A percentile compares a stretch with the other conserved stretches of the same genome.
Evolutionary conservation across 2,888 invertebrate species (phyloP).

Genomic region (Neoascia interrupta): DNA sequence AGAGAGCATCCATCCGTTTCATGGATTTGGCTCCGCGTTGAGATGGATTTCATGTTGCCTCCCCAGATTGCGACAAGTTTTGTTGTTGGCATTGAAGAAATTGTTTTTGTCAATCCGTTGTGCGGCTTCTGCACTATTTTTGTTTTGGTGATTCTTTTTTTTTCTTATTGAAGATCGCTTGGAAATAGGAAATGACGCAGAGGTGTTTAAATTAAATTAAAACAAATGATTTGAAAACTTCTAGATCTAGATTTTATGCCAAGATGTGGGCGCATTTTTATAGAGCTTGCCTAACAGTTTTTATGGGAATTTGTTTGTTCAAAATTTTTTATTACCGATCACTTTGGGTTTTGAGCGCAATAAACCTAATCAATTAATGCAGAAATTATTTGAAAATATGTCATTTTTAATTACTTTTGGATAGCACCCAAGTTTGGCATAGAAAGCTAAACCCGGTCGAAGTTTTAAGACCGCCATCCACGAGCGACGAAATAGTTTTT

Average conservation of each 20-base stretch:
- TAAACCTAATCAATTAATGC: too few species aligned
- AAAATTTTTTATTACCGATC: neutral
- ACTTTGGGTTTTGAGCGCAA: too few species aligned
- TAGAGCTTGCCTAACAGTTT: neutral
- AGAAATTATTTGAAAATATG: too few species aligned
- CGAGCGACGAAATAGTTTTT: too few species aligned
- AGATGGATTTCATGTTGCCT: slow-evolving; percentile 19
- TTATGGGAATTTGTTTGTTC: neutral
- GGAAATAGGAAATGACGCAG: slow-evolving; percentile 55
- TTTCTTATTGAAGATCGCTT: neutral
- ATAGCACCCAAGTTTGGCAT: too few species aligned
- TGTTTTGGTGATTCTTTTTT: slow-evolving; percentile 1
- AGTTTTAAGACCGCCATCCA: too few species aligned
- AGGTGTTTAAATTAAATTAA: slow-evolving; percentile 9
- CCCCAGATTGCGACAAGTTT: neutral
- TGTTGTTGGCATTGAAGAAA: neutral
- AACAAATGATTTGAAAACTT: slow-evolving; percentile 3
- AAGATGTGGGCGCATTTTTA: slow-evolving; percentile 37
- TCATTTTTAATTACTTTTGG: too few species aligned
- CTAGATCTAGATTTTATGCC: slow-evolving; percentile 17
- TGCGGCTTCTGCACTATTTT: slow-evolving; percentile 24
- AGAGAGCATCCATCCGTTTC: too few species aligned
- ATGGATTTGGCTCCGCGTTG: neutral
- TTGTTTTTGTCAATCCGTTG: slow-evolving; percentile 28
- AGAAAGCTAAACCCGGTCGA: too few species aligned